phyloP scores from a whole-genome alignment of 2,113 vertebrate species.

The Chascanopsetta lugubris region DNA sequence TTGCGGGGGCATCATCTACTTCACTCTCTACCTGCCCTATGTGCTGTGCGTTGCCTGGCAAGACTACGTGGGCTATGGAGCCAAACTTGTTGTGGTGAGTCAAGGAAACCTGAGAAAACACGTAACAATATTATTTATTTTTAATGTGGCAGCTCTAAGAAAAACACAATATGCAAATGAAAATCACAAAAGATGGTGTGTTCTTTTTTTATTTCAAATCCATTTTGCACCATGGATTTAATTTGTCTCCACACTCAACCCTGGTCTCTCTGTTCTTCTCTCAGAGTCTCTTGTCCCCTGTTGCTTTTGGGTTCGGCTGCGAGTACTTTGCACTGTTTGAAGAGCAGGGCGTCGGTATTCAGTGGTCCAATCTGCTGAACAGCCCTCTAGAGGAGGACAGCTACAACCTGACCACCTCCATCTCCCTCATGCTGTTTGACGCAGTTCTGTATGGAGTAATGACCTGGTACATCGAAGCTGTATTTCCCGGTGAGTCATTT shows the following conservation, averaged over 20 bases:
- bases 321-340: slow-evolving; percentile 96
- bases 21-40: slow-evolving; percentile 93
- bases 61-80: slow-evolving; percentile 88
- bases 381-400: slow-evolving; percentile 90
- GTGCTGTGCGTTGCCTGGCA: slow-evolving; percentile 97
- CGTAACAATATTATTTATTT: neutral
- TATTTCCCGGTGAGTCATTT: slow-evolving; percentile 89
- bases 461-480: slow-evolving; percentile 97
- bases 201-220: neutral
- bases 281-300: slow-evolving; percentile 94
- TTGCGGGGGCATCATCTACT: slow-evolving; percentile 96
- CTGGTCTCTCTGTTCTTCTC: slow-evolving; percentile 6
- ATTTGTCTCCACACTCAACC: slow-evolving; percentile 26
- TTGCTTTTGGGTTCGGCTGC: slow-evolving; percentile 96
- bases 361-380: slow-evolving; percentile 94
- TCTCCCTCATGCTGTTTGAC: slow-evolving; percentile 93
- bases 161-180: no score
- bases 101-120: neutral
- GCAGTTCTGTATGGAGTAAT: slow-evolving; percentile 89
- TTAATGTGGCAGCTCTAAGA: no score
- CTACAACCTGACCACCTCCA: slow-evolving; percentile 91
- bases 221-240: no score
- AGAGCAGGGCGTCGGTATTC: slow-evolving; percentile 95
- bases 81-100: slow-evolving; percentile 92
- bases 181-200: no score